Base-by-base conservation (phyloP, 2,113 vertebrate genomes). In the Crotophaga sulcirostris region DNA sequence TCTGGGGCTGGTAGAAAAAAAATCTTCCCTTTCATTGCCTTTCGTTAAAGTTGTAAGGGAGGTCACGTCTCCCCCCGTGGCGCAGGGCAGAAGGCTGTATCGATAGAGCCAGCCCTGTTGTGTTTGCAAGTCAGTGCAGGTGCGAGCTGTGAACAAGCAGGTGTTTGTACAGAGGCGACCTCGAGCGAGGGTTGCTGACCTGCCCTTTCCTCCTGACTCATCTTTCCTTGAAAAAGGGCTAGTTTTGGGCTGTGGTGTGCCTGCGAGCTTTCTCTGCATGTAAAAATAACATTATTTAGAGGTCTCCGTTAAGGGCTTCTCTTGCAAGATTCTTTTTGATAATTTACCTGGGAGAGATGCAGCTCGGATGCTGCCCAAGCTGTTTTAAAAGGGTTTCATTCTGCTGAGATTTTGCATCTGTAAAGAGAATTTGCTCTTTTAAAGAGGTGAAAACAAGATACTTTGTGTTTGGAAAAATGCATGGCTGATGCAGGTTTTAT, bases 161-260 rank as follows among this genome's bases (percentile, higher is more conserved):
- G 98, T 98, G 95, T 97, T 97, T 96, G 95, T 93, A 86, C 85
- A 87, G 97, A 88, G 87, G 89, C 42, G 96, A 98, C 97, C 96
- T 93, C 92, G 54, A 96, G 95, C 23, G 10, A 2, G 59, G 83
- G 89, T 82, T 97, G 84, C 91, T 97, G 98, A 97, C 97, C 97
- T 94, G 80, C 80, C 86, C 89, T 97, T 97, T 97, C 96, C 89
- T 97, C 93, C 93, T 96, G 95, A 94, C 93, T 97, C 93, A 64
- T 97, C 97, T 96, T 86, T 88, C 92, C 89, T 94, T 11, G 14
- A 36, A 86, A 91, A 92, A 95, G 42, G 75, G 60, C 77, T 91
- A 44, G 42, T 94, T 94, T 94, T 1, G 16, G 58, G 92, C 96
- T 64, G 77, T 60, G 84, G 91, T 16, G 15, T 2, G 20, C 54